A percentile compares a stretch with the other conserved stretches of the same genome.
Evolutionary conservation across 2,113 vertebrate genomes (phyloP).

Genomic region (Platysteira castanea): DNA sequence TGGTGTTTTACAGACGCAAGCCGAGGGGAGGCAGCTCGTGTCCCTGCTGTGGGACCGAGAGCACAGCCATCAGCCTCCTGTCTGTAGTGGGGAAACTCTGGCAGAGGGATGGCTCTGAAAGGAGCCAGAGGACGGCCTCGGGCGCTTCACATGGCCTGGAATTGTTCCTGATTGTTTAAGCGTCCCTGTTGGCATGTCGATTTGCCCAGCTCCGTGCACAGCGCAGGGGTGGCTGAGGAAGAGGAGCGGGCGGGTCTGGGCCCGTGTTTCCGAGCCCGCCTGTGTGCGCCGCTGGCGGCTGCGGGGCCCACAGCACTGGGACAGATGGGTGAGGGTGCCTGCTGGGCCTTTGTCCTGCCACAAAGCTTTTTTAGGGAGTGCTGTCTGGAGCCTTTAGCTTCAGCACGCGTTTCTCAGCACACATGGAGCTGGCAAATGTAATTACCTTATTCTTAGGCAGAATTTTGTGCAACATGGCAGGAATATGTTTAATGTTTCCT

Average conservation of each 20-base stretch:
- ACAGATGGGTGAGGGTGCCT: not conserved
- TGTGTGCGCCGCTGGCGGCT: not conserved
- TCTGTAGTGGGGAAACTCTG: not conserved
- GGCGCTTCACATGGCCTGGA: not conserved
- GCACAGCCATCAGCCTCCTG: not conserved
- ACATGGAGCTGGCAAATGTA: not conserved
- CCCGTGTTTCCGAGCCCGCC: not conserved
- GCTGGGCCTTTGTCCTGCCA: not conserved
- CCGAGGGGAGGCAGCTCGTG: not conserved
- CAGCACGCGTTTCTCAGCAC: not conserved
- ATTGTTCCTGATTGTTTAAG: not conserved
- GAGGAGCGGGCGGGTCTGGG: not conserved
- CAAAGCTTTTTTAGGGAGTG: not conserved
- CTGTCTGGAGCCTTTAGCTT: not conserved
- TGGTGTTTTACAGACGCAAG: not conserved
- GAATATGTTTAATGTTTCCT: not conserved
- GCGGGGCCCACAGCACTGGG: rapidly evolving
- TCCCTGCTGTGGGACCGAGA: not conserved
- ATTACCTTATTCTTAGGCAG: not conserved
- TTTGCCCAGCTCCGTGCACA: not conserved
- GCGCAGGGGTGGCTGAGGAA: not conserved
- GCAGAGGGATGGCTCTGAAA: not conserved
- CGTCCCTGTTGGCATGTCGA: rapidly evolving
- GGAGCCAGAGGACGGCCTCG: not conserved
- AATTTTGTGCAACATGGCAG: not conserved